Base-by-base conservation (phyloP, 2,888 invertebrate species). In the Artemia sinica region DNA sequence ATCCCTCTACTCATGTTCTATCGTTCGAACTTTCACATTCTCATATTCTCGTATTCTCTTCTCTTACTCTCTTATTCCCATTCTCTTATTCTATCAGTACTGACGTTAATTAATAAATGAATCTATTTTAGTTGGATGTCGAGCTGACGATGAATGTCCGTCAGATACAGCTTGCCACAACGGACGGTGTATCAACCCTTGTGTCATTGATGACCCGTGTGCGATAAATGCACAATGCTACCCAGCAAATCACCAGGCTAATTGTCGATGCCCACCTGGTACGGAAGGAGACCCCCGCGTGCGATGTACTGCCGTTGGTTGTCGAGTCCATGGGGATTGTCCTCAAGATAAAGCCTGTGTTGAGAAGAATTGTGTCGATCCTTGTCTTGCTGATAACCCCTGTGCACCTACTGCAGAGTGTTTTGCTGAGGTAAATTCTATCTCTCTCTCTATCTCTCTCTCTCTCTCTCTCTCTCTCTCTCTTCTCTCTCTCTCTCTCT, bases 151-250 rank as follows among this genome's bases (percentile, higher is more conserved):
- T 1, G 91, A 92, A 76, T 93, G 93, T 76, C 86, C 86, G 73
- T 84, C 86, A 7, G 85, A 86, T 73, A 86, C 89, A 77, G 87
- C 89, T 69, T 93, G 93, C 75, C 80, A 89, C 52, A 90, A 91
- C 76, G 86, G 86, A 71, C 87, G 88, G 75, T 92, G 91, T 76
- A 82, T 91, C 68, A 89, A 87, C 76, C 91, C 92, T 5, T 94
- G 93, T 75, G 79, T 91, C 50, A 79, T 91, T 9, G 84, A 85
- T 73, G 86, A 86, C 75, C 85, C 86, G 7, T 92, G 92, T 74
- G 90, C 89, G 70, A 81, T 84, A 10, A 90, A 90, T 75, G 86
- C 89, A 8, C 89, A 91, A 77, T 91, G 91, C 76, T 86, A 83
- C 74, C 85, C 85, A 0, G 83, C 84, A 74, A 82, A 85, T 72